Evolutionary conservation across 2,113 vertebrate genomes (phyloP), one percentile per base, ranked within the genome.

Genomic region (Quiscalus mexicanus): DNA sequence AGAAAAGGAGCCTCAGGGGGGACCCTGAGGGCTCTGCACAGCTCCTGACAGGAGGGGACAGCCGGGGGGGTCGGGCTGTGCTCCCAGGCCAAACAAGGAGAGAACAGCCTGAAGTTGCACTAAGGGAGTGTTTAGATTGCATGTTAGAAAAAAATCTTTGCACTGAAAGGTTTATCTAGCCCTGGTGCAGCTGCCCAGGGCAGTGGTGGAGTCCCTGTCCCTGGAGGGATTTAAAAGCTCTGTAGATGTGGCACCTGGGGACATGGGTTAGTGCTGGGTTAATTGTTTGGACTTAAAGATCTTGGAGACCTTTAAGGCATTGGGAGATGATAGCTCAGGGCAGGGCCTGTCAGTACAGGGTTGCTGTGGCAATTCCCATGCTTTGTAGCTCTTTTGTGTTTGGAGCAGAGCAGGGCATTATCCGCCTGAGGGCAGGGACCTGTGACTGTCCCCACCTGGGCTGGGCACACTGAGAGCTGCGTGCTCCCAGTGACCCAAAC

Each of bases 261-360:
- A 59, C 53, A 12, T 75, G 45, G 45, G 11, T 52, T 68, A 67
- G 17, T 75, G 16, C 62, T 50, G 31, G 18, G 6, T 73, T 80
- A 30, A n/a, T 44, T 65, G 33, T 6, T 69, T 37, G 3, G 19
- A 30, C 28, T 59, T 74, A 24, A 60, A 67, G 33, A 45, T 67
- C 37, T 59, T 59, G 21, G 39, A 52, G n/a, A 16, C 23, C 23
- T 67, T 67, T 53, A 47, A 50, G 23, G 20, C 33, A 17, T 9
- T 0, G 0, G 56, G 31, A 22, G 6, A 5, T 7, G 12, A 39
- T 35, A 25, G 16, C 15, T 45, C 20, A 9, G 39, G 1, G 2
- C 39, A 20, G 37, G 16, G 39, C 27, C 75, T 63, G 30, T 52
- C 28, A 10, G 23, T n/a, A 8, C 2, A 0, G 0, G 21, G 11